These are phyloP conservation scores for Chanos chanos DNA, from an alignment of 2,797 vertebrate species.

Conservation along the genomic window DNA sequence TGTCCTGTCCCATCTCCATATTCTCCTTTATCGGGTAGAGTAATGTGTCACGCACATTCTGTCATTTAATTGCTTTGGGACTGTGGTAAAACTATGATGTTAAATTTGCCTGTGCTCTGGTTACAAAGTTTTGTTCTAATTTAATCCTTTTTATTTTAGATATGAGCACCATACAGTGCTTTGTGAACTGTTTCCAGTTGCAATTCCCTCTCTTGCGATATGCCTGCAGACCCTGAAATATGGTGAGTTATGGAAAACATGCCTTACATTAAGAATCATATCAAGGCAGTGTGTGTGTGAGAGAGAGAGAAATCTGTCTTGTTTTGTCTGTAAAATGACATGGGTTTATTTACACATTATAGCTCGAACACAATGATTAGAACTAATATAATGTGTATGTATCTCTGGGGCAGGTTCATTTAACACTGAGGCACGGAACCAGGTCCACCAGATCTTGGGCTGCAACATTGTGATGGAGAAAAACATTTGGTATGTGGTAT, in stretches of 20 bases:
- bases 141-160: slow-evolving; percentile 36
- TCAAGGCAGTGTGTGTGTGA: not conserved
- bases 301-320: not conserved
- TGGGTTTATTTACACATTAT: too few species aligned
- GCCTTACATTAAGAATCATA: not conserved
- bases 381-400: too few species aligned
- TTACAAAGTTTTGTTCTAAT: not conserved
- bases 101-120: not conserved
- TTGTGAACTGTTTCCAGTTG: slow-evolving; percentile 71
- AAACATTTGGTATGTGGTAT: slow-evolving; percentile 58
- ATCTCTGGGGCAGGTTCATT: slow-evolving; percentile 59
- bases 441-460: slow-evolving; percentile 57
- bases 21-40: not conserved
- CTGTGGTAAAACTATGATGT: not conserved
- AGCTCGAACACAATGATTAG: too few species aligned
- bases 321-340: too few species aligned
- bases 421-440: slow-evolving; percentile 47
- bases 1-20: too few species aligned
- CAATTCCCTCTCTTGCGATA: slow-evolving; percentile 70
- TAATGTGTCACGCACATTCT: not conserved
- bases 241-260: slow-evolving; percentile 53
- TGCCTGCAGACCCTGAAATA: slow-evolving; percentile 69
- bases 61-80: too few species aligned
- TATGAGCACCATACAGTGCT: slow-evolving; percentile 72
- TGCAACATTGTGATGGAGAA: slow-evolving; percentile 62